These are phyloP conservation scores for Tromatobia lineatoria DNA, from an alignment of 2,888 invertebrate species.

Conservation along the genomic window DNA sequence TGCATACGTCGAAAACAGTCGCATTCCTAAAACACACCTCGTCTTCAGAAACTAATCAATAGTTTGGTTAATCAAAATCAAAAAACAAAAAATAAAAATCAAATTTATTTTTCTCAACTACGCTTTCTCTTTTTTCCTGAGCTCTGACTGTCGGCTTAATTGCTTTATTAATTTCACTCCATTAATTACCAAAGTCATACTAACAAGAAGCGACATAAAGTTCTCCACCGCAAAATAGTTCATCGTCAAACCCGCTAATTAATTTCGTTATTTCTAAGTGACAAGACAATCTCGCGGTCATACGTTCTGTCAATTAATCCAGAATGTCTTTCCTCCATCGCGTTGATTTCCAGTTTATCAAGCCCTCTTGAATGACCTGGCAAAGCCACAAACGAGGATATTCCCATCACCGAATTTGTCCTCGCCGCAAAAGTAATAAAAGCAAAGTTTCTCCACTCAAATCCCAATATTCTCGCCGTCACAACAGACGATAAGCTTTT, in stretches of 20 bases:
- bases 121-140: no score
- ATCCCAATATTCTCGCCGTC: conserved; percentile 20
- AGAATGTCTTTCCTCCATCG: not conserved
- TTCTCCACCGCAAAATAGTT: not conserved
- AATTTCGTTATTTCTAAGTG: not conserved
- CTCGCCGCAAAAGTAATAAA: not conserved
- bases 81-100: no score
- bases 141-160: no score
- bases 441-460: conserved; percentile 13
- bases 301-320: not conserved
- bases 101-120: no score
- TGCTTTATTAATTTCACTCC: no score
- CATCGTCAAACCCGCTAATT: not conserved
- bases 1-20: no score
- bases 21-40: not conserved
- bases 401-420: not conserved
- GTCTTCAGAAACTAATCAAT: not conserved
- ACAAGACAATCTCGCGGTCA: not conserved
- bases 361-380: not conserved
- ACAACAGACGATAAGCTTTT: conserved; percentile 29
- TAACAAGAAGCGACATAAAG: not conserved
- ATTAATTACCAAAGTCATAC: not conserved
- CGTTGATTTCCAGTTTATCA: not conserved
- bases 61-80: no score
- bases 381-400: not conserved